These are phyloP conservation scores for Diadegma fenestrale DNA, from an alignment of 2,888 invertebrate species.

Conservation along the genomic window DNA sequence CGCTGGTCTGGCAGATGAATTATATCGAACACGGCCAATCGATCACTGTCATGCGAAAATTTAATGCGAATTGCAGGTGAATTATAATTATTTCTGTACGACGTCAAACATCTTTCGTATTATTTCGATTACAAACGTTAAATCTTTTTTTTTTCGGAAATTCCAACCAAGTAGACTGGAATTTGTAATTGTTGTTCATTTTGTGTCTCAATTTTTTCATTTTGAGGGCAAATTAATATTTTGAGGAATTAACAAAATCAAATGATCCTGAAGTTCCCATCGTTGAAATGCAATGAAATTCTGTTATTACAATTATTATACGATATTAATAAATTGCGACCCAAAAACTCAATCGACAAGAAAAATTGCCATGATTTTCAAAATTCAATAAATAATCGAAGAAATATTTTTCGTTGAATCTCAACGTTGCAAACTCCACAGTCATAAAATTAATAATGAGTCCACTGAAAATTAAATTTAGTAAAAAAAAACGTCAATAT, in stretches of 20 bases:
- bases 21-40: constrained; percentile 38
- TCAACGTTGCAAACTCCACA: too few species aligned
- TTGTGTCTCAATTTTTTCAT: neutral
- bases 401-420: too few species aligned
- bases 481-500: too few species aligned
- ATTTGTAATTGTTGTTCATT: neutral
- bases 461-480: too few species aligned
- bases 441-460: too few species aligned
- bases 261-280: too few species aligned
- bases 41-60: constrained; percentile 50
- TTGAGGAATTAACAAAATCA: neutral
- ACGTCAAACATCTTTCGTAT: neutral
- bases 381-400: too few species aligned
- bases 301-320: too few species aligned
- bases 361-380: too few species aligned
- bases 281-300: too few species aligned
- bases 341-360: too few species aligned
- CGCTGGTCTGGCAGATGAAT: constrained; percentile 34
- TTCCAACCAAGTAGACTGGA: neutral
- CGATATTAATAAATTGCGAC: too few species aligned
- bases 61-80: constrained; percentile 16
- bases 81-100: constrained; percentile 24
- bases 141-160: neutral
- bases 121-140: neutral
- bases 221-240: neutral